phyloP scores from a whole-genome alignment of 1,140 invertebrate genomes.

The Periplaneta americana region DNA sequence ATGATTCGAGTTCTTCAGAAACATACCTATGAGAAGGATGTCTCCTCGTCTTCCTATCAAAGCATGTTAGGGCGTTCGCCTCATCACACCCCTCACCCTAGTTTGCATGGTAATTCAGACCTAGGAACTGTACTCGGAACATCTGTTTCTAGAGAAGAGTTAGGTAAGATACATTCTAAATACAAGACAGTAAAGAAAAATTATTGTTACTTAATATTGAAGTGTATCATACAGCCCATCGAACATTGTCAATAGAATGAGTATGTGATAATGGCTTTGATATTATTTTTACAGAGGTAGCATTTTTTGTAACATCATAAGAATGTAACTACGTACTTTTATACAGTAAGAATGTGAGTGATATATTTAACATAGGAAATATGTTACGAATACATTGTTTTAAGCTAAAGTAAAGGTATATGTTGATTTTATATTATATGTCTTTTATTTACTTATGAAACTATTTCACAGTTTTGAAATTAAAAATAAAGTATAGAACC shows the following conservation, averaged over 20 bases:
- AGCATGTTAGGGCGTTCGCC: conserved; percentile 41
- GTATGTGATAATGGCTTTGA: neutral
- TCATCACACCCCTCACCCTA: conserved; percentile 47
- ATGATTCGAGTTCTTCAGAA: conserved; percentile 87
- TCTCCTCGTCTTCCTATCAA: conserved; percentile 40
- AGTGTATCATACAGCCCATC: neutral
- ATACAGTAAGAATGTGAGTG: too few relatives aligned
- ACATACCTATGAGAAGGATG: conserved; percentile 63
- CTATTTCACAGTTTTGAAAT: too few relatives aligned
- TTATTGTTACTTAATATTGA: too few relatives aligned
- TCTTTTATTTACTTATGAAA: too few relatives aligned
- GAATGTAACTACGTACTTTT: too few relatives aligned
- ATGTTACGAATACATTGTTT: too few relatives aligned
- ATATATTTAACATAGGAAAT: too few relatives aligned
- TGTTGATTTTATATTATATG: too few relatives aligned
- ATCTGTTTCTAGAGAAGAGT: conserved; percentile 39
- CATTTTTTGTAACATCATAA: too few relatives aligned
- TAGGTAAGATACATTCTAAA: conserved; percentile 33
- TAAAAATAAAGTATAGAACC: too few relatives aligned
- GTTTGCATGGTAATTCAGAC: conserved; percentile 35
- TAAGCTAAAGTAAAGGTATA: too few relatives aligned
- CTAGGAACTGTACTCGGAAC: conserved; percentile 35
- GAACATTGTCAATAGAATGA: neutral
- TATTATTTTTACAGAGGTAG: too few relatives aligned
- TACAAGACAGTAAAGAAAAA: neutral